Percentiles rank a stretch among this genome's conserved stretches.
These are phyloP conservation scores for Thecophora atra DNA, from an alignment of 2,888 invertebrate genomes.

Conservation along the genomic window DNA sequence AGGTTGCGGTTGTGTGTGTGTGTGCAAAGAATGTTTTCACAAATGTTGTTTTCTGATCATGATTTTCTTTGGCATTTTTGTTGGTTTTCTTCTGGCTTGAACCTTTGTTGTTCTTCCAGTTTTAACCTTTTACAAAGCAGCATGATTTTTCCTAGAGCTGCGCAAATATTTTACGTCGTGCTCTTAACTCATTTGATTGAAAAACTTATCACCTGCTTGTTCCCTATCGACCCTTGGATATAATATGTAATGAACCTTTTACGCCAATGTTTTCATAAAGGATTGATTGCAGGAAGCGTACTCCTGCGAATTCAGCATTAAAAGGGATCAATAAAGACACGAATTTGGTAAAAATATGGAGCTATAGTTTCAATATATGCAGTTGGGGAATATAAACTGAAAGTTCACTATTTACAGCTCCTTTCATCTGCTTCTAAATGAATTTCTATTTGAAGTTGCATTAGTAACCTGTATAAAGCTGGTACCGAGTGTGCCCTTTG, in stretches of 20 bases:
- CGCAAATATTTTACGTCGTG: slow-evolving; percentile 11
- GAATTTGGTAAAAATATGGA: no score
- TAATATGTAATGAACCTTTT: slow-evolving; percentile 8
- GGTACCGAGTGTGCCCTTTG: no score
- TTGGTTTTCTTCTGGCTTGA: background rate
- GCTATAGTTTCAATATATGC: no score
- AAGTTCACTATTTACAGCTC: no score
- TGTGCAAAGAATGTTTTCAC: slow-evolving; percentile 17
- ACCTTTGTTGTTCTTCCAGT: background rate
- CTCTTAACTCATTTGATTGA: slow-evolving; percentile 4
- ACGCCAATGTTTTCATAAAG: slow-evolving; percentile 21
- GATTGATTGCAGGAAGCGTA: slow-evolving; percentile 28
- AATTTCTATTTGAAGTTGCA: no score
- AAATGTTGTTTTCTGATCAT: slow-evolving; percentile 8
- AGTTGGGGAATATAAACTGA: no score
- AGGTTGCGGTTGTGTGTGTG: background rate
- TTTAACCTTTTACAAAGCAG: no score
- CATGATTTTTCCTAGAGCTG: background rate
- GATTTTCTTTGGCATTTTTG: background rate
- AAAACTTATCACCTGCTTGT: slow-evolving; percentile 10
- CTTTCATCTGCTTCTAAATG: no score
- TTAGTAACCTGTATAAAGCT: no score
- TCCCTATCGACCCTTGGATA: slow-evolving; percentile 1
- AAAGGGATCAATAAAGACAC: background rate
- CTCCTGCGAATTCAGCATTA: background rate